phyloP scores from a whole-genome alignment of 1,140 invertebrate species.

The Rhynchophorus ferrugineus region DNA sequence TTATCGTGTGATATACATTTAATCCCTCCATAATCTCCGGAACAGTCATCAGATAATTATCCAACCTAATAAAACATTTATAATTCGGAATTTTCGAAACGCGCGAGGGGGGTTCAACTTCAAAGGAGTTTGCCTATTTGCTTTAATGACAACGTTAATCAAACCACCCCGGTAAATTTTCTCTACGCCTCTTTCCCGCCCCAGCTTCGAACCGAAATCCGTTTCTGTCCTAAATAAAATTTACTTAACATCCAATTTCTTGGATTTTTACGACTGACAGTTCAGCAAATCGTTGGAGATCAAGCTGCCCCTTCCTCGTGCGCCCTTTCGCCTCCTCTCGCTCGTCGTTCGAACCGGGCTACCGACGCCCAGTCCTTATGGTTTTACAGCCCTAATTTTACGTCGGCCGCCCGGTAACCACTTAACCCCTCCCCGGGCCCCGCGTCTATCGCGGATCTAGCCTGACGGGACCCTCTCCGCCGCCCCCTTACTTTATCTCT shows the following conservation, averaged over 20 bases:
- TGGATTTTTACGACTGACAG: slow-evolving; percentile 12
- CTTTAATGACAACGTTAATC: slow-evolving; percentile 10
- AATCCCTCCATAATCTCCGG: too few species aligned
- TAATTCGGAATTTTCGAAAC: too few species aligned
- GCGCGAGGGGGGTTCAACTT: too few species aligned
- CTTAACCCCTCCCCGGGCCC: too few species aligned
- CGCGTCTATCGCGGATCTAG: too few species aligned
- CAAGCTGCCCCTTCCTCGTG: too few species aligned
- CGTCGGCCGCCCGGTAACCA: too few species aligned
- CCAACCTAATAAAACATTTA: too few species aligned
- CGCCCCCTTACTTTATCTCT: slow-evolving; percentile 17
- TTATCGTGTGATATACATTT: too few species aligned
- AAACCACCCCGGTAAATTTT: not conserved
- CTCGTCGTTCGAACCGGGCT: not conserved
- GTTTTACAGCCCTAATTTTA: slow-evolving; percentile 16
- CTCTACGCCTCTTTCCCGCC: not conserved
- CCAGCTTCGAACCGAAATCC: not conserved
- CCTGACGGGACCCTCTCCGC: too few species aligned
- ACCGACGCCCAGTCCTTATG: slow-evolving; percentile 4
- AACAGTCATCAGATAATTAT: too few species aligned
- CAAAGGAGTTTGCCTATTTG: too few species aligned
- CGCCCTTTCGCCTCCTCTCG: slow-evolving; percentile 5
- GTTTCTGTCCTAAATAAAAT: slow-evolving; percentile 9
- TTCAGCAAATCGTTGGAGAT: slow-evolving; percentile 13
- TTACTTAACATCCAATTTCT: slow-evolving; percentile 16